A percentile compares a stretch with the other conserved stretches of the same genome.
phyloP scores from a whole-genome alignment of 2,113 vertebrate species.

The Syrrhaptes paradoxus region DNA sequence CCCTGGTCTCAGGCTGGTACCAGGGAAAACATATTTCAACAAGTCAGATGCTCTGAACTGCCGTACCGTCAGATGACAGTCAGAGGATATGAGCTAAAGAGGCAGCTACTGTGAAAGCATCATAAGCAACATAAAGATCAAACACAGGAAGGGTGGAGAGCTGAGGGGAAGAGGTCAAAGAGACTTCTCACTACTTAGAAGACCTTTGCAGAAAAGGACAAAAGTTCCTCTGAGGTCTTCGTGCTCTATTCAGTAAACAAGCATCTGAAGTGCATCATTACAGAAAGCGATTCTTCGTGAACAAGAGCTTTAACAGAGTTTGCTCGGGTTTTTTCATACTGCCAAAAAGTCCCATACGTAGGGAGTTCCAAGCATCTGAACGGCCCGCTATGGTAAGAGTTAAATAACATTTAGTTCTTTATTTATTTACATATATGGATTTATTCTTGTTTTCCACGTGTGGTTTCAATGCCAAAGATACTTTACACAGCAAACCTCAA shows the following conservation, averaged over 20 bases:
- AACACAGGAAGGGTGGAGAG: background rate
- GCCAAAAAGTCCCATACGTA: fast-evolving
- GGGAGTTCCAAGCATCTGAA: background rate
- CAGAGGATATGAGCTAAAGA: background rate
- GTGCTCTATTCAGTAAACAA: background rate
- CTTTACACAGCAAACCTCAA: background rate
- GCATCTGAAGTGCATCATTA: background rate
- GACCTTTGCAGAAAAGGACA: background rate
- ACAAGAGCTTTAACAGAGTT: background rate
- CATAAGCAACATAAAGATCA: background rate
- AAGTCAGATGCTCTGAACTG: background rate
- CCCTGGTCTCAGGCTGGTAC: background rate
- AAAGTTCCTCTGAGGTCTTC: background rate
- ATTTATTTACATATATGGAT: background rate
- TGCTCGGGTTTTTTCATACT: background rate
- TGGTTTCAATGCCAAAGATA: background rate
- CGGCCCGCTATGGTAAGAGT: fast-evolving
- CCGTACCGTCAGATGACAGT: background rate
- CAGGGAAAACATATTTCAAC: background rate
- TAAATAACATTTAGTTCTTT: background rate
- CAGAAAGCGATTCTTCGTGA: background rate
- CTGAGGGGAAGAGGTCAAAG: background rate
- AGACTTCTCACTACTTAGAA: background rate
- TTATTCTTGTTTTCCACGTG: background rate
- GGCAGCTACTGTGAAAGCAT: background rate